Evolutionary conservation across 2,113 vertebrate genomes (phyloP), one percentile per base, ranked within the genome.

Genomic region (Acrocephalus kingi): DNA sequence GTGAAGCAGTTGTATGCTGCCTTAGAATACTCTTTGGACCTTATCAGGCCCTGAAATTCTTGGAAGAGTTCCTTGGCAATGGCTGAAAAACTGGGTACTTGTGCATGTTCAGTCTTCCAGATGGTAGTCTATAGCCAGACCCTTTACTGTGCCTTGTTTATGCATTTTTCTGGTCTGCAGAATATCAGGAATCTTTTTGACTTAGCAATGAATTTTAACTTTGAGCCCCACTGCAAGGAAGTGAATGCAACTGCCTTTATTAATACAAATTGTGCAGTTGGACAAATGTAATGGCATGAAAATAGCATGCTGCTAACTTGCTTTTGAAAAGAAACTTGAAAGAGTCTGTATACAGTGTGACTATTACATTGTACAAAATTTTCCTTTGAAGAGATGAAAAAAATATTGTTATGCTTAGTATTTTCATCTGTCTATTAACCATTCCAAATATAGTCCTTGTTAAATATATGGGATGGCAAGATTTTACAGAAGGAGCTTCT

Each of bases 221-320:
- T 93, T 20, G 55, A 89, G 86, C 75, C 48, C 63, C 63, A 78
- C 64, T 86, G 88, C 67, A 96, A 94, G 71, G 63, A 92, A 87
- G 67, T 77, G 67, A 94, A 75, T 72, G 48, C 45, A 88, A 77
- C 77, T 75, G 58, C 72, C 67, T 97, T 92, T 95, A 95, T 94
- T 96, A 94, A 91, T 22, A 92, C 54, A 90, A 95, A 81, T 77
- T 78, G 77, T 87, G 59, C 64, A 78, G 48, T 49, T 91, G 90
- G 86, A 89, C 93, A 90, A 90, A 95, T 69, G 77, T 95, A 92
- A 93, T 93, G 92, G 87, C 95, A 91, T 90, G 94, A 96, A 96
- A 96, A 90, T 78, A 94, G 58, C 85, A 90, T 80, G 82, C 91
- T 94, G 89, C 48, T 97, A 92, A 91, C 75, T 92, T 51, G 72